These are phyloP conservation scores for Bufotes viridis DNA, from an alignment of 2,797 vertebrate genomes.

Conservation along the genomic window DNA sequence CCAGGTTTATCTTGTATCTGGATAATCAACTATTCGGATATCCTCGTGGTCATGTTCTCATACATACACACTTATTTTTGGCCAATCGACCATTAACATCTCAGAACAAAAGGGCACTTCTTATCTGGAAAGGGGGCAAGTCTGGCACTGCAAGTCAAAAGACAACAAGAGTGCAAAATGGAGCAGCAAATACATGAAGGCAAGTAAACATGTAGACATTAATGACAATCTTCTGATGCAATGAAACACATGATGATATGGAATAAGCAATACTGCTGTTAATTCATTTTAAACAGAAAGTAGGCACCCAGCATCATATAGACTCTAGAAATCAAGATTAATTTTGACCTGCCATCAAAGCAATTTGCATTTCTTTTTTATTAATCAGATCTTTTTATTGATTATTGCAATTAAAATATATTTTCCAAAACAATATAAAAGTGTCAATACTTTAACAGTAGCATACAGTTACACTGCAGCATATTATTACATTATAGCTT, in stretches of 20 bases:
- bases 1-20: background rate
- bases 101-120: conserved; percentile 1
- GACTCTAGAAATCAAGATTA: background rate
- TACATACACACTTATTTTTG: background rate
- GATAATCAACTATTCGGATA: background rate
- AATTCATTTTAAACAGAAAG: background rate
- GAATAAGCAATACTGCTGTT: background rate
- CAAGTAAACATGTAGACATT: background rate
- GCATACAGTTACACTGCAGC: no score
- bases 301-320: background rate
- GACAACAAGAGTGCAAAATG: background rate
- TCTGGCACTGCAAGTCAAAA: background rate
- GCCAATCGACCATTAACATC: background rate
- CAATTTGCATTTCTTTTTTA: background rate
- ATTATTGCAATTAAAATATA: no score
- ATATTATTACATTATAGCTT: no score
- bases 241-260: background rate
- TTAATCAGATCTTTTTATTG: no score
- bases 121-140: background rate
- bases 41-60: no score
- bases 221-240: background rate
- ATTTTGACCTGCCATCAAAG: background rate
- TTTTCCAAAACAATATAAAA: no score
- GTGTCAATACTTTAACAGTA: no score
- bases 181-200: background rate